phyloP scores from a whole-genome alignment of 1,140 invertebrate species.

The Sarcophaga peregrina region DNA sequence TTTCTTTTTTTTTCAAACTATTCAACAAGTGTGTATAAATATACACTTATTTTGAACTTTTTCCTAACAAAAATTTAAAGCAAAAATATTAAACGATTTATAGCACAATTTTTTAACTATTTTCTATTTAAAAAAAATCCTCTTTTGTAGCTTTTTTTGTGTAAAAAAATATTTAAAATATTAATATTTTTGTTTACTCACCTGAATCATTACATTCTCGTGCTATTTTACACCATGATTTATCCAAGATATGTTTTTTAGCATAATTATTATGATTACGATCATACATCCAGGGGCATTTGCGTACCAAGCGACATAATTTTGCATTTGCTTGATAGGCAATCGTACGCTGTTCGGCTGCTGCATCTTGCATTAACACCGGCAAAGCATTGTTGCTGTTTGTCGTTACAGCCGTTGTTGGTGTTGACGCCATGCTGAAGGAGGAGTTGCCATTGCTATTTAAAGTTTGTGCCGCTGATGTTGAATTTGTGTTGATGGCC shows the following conservation, averaged over 20 bases:
- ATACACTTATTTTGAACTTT: too few species aligned
- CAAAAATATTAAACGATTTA: too few species aligned
- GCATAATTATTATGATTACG: slow-evolving; percentile 38
- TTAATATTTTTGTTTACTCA: not conserved
- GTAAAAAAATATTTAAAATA: too few species aligned
- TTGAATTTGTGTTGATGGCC: not conserved
- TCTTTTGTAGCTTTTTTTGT: too few species aligned
- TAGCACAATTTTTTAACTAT: too few species aligned
- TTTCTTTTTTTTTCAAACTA: too few species aligned
- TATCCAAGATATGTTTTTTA: slow-evolving; percentile 40
- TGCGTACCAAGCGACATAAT: slow-evolving; percentile 34
- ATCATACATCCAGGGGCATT: slow-evolving; percentile 44
- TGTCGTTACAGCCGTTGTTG: not conserved
- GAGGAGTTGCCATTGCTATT: not conserved
- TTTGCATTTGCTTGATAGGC: slow-evolving; percentile 36
- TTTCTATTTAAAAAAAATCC: too few species aligned
- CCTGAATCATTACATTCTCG: slow-evolving; percentile 42
- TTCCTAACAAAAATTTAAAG: too few species aligned
- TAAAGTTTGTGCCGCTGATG: not conserved
- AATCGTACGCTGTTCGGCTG: slow-evolving; percentile 13
- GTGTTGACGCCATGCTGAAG: not conserved
- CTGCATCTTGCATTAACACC: not conserved
- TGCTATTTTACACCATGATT: slow-evolving; percentile 42
- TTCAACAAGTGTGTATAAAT: too few species aligned
- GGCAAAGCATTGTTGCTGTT: not conserved